Conservation (phyloP, 2,888 invertebrate genomes). For the Nematopogon swammerdamellus region DNA sequence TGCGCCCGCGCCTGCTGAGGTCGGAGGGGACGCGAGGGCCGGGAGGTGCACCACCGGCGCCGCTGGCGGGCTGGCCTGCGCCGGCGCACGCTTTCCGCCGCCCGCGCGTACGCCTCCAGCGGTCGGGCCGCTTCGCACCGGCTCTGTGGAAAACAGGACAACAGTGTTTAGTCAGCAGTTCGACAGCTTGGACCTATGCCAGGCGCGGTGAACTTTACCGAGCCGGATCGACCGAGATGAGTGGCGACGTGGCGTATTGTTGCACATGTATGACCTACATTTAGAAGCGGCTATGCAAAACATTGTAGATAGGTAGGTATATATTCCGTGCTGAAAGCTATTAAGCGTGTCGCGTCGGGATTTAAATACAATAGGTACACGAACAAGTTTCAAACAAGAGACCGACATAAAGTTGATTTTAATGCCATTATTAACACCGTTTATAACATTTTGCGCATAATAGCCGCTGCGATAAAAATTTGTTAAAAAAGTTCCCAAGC, state of each 20-base stretch:
- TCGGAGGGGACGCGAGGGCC: constrained; percentile 16
- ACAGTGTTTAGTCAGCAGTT: background rate
- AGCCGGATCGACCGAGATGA: background rate
- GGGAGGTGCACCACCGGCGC: constrained; percentile 19
- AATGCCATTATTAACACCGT: too few relatives aligned
- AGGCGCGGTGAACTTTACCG: background rate
- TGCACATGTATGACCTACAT: background rate
- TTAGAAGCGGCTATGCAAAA: too few relatives aligned
- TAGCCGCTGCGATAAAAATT: too few relatives aligned
- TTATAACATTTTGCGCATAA: too few relatives aligned
- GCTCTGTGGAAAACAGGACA: constrained; percentile 24
- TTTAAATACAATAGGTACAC: too few relatives aligned
- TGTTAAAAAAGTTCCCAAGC: too few relatives aligned
- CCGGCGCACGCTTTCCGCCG: constrained; percentile 15
- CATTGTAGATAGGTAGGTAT: too few relatives aligned
- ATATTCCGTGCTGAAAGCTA: too few relatives aligned
- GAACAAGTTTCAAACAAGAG: too few relatives aligned
- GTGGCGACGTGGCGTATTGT: background rate
- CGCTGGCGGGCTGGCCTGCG: constrained; percentile 25
- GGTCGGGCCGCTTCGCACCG: constrained; percentile 38
- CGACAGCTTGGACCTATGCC: background rate
- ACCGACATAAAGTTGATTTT: too few relatives aligned
- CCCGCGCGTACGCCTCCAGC: constrained; percentile 36
- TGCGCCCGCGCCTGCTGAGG: constrained; percentile 6
- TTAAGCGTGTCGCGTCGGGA: too few relatives aligned